A percentile compares a stretch with the other conserved stretches of the same genome.
phyloP scores from a whole-genome alignment of 2,113 vertebrate species.

The Origma solitaria region DNA sequence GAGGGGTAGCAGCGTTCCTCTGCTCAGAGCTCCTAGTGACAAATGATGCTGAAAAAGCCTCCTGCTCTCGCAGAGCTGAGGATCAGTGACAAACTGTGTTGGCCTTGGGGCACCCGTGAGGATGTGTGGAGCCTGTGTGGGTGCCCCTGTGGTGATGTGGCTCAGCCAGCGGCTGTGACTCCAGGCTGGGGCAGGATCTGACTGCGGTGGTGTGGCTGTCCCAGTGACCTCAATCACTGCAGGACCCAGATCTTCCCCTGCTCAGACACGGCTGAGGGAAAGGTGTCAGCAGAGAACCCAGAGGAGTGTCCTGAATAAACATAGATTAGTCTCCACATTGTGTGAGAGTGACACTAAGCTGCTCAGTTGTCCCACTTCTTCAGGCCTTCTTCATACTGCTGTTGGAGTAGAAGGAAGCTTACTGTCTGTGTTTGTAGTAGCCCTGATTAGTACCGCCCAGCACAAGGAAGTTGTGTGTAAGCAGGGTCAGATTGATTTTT shows the following conservation, averaged over 20 bases:
- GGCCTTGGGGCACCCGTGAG: neutral
- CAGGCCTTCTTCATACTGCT: neutral
- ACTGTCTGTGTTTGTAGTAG: neutral
- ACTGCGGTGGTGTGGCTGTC: neutral
- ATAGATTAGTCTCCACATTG: neutral
- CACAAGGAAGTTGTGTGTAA: neutral
- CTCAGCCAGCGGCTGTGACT: neutral
- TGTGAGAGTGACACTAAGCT: neutral
- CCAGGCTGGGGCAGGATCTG: neutral
- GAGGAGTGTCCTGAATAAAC: neutral
- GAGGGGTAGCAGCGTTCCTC: neutral
- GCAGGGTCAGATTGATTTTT: neutral
- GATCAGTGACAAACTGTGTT: neutral
- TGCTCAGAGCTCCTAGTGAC: neutral
- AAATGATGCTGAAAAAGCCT: neutral
- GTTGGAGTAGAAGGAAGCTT: neutral
- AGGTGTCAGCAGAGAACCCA: neutral
- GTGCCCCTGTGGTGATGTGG: neutral
- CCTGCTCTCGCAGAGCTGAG: neutral
- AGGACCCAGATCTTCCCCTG: neutral
- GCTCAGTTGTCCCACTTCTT: slow-evolving; percentile 24
- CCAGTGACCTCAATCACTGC: neutral
- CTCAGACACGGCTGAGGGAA: neutral
- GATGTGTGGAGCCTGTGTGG: neutral
- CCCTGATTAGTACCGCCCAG: neutral